phyloP scores from a whole-genome alignment of 2,888 invertebrate genomes.

The Cephus runcator region DNA sequence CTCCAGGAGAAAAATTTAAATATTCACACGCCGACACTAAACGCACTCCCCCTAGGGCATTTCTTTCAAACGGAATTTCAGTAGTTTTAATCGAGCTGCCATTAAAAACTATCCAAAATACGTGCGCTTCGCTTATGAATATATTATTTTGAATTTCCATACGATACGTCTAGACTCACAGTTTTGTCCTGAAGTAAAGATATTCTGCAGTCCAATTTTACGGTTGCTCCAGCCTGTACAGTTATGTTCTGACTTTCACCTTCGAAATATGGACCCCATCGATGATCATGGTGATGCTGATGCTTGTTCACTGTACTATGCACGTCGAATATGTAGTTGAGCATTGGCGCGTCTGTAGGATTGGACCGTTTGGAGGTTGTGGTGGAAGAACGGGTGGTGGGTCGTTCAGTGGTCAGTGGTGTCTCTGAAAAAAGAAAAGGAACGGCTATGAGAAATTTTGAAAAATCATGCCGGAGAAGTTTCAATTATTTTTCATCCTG shows the following conservation, averaged over 20 bases:
- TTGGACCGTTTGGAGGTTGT: constrained; percentile 51
- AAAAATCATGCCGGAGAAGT: too few species aligned
- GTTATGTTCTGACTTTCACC: constrained; percentile 78
- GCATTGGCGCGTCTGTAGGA: constrained; percentile 74
- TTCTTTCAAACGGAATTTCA: too few species aligned
- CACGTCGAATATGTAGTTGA: constrained; percentile 79
- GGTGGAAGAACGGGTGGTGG: constrained; percentile 38
- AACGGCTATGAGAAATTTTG: too few species aligned
- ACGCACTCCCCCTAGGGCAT: too few species aligned
- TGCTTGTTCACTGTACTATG: constrained; percentile 78
- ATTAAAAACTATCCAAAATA: not conserved
- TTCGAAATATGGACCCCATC: constrained; percentile 80
- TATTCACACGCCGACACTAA: too few species aligned
- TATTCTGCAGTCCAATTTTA: constrained; percentile 79
- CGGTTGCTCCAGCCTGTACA: constrained; percentile 78
- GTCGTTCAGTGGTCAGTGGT: constrained; percentile 34
- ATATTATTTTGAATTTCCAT: not conserved
- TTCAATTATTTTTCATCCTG: not conserved
- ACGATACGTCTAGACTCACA: constrained; percentile 66
- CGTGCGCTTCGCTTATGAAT: not conserved
- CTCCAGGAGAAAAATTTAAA: not conserved
- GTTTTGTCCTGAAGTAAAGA: constrained; percentile 81
- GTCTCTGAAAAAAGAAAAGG: constrained; percentile 37
- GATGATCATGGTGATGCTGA: constrained; percentile 72
- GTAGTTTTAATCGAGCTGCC: too few species aligned